These are phyloP conservation scores for Eutolmus rufibarbis DNA, from an alignment of 2,888 invertebrate species.

Conservation along the genomic window DNA sequence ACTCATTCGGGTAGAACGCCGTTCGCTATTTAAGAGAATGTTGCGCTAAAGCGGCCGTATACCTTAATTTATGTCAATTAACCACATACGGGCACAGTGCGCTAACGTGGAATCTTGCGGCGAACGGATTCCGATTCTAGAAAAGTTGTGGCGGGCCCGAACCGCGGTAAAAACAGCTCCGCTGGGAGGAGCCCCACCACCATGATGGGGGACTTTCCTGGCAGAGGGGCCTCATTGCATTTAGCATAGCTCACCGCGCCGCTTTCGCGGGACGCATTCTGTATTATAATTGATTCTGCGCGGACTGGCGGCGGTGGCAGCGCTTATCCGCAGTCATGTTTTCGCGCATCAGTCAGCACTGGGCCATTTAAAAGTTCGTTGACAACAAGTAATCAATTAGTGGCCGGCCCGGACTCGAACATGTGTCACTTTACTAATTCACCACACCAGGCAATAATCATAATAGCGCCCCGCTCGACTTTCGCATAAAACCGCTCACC, in stretches of 20 bases:
- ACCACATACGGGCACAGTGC: constrained; percentile 54
- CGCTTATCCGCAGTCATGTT: background rate
- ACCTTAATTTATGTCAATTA: constrained; percentile 64
- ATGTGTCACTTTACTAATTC: constrained; percentile 18
- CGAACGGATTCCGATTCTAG: background rate
- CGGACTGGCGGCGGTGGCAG: background rate
- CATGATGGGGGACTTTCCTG: background rate
- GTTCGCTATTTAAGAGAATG: constrained; percentile 7
- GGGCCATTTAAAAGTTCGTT: constrained; percentile 24
- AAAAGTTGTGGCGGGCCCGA: background rate
- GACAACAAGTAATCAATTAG: constrained; percentile 28
- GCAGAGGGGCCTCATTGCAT: background rate
- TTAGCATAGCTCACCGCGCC: background rate
- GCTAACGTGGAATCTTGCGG: background rate
- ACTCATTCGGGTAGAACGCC: constrained; percentile 36
- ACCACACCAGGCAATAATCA: background rate
- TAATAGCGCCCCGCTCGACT: background rate
- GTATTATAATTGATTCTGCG: background rate
- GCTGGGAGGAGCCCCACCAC: background rate
- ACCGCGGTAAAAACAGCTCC: background rate
- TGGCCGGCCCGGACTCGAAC: background rate
- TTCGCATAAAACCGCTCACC: background rate
- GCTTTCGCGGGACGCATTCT: background rate
- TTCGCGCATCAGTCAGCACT: background rate
- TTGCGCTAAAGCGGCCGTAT: constrained; percentile 53